Base-by-base conservation (phyloP, 1,140 invertebrate species). In the Drosophila jambulina region DNA sequence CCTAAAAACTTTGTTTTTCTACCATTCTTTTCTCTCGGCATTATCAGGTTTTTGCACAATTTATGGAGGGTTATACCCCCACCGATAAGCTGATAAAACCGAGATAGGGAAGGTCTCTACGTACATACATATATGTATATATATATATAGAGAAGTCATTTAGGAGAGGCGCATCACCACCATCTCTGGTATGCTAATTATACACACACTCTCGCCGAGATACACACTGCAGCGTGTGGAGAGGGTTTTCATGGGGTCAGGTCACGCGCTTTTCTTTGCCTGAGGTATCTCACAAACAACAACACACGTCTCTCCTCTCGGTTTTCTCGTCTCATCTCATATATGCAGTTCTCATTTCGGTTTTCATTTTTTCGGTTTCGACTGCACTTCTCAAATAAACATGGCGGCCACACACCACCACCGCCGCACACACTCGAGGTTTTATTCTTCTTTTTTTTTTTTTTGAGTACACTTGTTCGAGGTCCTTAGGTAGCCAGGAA, bases 311-410 rank as follows among this genome's bases (percentile, higher is more conserved):
- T 59, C 68, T 71, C 36, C 56, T 10, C 32, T 61, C 29, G n/a
- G 58, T 15, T 54, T 56, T 56, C 59, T 61, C 29, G 15, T 74
- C 68, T 71, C 70, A 42, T 56, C 34, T 56, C 53, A 38, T n/a
- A 36, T n/a, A 56, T 74, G 54, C 70, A 74, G 42, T 72, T 75
- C 71, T 75, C 71, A 36, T 34, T 53, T 74, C 10, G 27, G 40
- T 68, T 68, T 48, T 62, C 25, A 34, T 43, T n/a, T 29, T 74
- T 75, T 75, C 42, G 71, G 70, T 45, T 75, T 62, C 42, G 34
- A 70, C 49, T 75, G 70, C 71, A 75, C 40, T 75, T 56, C 71
- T 75, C 70, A 75, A 75, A 75, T 72, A 75, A 75, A 75, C 58
- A 75, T 75, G 71, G 71, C 71, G 58, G 29, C 58, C 57, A 54